Base-by-base conservation (phyloP, 2,113 vertebrate genomes). In the Sardina pilchardus region DNA sequence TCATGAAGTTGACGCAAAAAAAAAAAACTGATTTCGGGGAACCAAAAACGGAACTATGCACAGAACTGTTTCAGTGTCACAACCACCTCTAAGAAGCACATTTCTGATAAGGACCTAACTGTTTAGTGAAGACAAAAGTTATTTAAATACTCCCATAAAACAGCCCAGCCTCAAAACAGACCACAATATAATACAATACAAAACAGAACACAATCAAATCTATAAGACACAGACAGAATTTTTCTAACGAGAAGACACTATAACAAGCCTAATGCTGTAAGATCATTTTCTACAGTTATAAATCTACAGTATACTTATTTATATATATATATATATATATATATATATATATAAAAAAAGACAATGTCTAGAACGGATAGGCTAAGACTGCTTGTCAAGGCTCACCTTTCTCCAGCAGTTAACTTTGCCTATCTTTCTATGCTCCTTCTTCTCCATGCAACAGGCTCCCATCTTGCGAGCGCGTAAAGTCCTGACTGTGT, bases 351-450 rank as follows among this genome's bases (percentile, higher is more conserved):
- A 39, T 39, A 39, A 47, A 45, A 45, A 7, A 47, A 47, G 45
- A 47, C 9, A 47, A 47, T 59, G 53, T 59, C 59, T 8, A 8
- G 24, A 4, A 63, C 1, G n/a, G 24, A 63, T 34, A 36, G 26
- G 34, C 71, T 78, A 39, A 78, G 14, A 12, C 30, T 59, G 4
- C 63, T 50, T 45, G 16, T 78, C 9, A 1, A 26, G 59, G 83
- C 94, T 93, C 88, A 96, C 95, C 94, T 95, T 95, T 82, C 91
- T 94, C 94, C 94, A 96, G 89, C 92, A 90, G 90, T 92, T 94
- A 10, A 93, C 89, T 88, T 94, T 94, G 85, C 93, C 94, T 17
- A 94, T 47, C 90, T 94, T 96, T 92, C 88, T 94, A 50, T 88
- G 86, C 88, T 95, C 93, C 89, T 94, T 95, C 90, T 91, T 95